Conservation (phyloP, 2,797 vertebrate species). For the Microcaecilia unicolor region DNA sequence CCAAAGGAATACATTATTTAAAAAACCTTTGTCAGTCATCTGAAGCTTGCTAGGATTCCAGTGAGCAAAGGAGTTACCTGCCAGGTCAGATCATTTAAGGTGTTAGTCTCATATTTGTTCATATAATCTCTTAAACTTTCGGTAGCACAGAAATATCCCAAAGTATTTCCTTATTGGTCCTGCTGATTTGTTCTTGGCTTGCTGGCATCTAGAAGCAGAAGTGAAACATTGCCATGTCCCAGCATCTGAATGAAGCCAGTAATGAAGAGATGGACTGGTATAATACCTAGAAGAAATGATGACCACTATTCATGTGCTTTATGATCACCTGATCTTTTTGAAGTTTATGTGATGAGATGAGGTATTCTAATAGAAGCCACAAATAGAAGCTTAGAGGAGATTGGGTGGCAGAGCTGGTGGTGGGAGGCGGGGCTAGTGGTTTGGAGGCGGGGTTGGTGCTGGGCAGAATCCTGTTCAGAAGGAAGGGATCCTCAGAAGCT, state of each 20-base stretch:
- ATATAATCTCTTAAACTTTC: slow-evolving; percentile 17
- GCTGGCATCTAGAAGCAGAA: slow-evolving; percentile 5
- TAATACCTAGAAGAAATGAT: too few species aligned
- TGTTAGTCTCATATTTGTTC: slow-evolving; percentile 21
- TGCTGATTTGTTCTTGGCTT: slow-evolving; percentile 1
- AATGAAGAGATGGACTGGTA: not conserved
- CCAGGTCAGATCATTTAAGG: slow-evolving; percentile 31
- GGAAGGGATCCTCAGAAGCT: too few species aligned
- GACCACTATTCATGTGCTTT: too few species aligned
- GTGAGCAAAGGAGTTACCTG: slow-evolving; percentile 38
- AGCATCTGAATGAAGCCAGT: not conserved
- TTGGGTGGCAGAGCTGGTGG: too few species aligned
- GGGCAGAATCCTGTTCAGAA: too few species aligned
- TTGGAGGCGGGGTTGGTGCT: too few species aligned
- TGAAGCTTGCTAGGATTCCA: too few species aligned
- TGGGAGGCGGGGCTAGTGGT: too few species aligned
- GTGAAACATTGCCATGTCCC: not conserved
- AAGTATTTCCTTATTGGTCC: slow-evolving; percentile 1
- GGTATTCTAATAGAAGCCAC: too few species aligned
- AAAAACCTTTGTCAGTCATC: slow-evolving; percentile 60
- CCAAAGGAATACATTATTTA: slow-evolving; percentile 55
- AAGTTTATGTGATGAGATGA: too few species aligned
- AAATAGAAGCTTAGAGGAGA: too few species aligned
- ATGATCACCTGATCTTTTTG: too few species aligned
- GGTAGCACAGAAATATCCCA: not conserved